Percentiles rank a stretch among this genome's conserved stretches.
Conservation (phyloP, 2,888 invertebrate genomes). For the Zaprionus lineosus region DNA sequence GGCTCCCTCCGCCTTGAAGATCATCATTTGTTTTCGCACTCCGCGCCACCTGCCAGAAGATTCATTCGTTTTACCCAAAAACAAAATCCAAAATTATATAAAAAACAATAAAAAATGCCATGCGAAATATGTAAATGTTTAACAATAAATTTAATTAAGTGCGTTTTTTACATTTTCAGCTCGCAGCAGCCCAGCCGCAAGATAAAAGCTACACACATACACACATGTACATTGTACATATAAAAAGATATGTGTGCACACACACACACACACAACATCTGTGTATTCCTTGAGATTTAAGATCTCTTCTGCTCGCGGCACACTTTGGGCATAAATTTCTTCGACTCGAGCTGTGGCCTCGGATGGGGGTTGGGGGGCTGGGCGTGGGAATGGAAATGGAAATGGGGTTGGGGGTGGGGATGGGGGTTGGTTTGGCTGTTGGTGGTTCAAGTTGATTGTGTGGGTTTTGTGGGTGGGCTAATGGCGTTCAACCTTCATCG, state of each 20-base stretch:
- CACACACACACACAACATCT: conserved; percentile 21
- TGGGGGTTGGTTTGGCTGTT: no score
- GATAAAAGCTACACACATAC: neutral
- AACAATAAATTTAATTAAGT: conserved; percentile 60
- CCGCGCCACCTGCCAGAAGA: conserved; percentile 42
- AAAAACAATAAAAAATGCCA: conserved; percentile 49
- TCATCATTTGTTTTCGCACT: conserved; percentile 39
- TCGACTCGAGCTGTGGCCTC: no score
- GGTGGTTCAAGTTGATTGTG: no score
- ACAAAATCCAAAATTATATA: conserved; percentile 8
- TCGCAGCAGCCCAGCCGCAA: conserved; percentile 14
- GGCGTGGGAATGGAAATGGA: no score
- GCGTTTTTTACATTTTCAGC: conserved; percentile 61
- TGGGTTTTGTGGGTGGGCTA: no score
- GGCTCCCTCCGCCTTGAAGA: conserved; percentile 24
- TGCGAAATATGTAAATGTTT: conserved; percentile 65
- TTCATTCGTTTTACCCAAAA: conserved; percentile 13
- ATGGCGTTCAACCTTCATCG: no score
- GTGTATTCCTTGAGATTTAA: conserved; percentile 17
- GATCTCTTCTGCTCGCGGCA: conserved; percentile 48
- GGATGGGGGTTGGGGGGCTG: no score
- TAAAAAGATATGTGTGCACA: conserved; percentile 8
- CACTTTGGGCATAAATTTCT: conserved; percentile 69
- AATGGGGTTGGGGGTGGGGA: no score
- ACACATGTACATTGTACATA: neutral